A percentile compares a stretch with the other conserved stretches of the same genome.
Evolutionary conservation across 2,888 invertebrate genomes (phyloP).

Genomic region (Drosophila kuntzei): DNA sequence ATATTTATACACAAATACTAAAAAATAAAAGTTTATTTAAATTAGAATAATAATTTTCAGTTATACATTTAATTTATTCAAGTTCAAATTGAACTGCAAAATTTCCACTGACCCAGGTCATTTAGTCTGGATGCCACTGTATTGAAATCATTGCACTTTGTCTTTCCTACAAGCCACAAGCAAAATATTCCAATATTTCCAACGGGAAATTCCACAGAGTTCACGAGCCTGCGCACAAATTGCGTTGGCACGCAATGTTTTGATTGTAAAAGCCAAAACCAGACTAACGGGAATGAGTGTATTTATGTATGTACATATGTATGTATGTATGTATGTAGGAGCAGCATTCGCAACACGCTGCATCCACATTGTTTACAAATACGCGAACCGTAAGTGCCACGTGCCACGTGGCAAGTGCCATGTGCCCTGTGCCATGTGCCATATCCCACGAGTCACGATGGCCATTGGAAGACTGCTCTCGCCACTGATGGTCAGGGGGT

Average conservation of each 20-base stretch:
- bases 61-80: too few species aligned
- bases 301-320: too few species aligned
- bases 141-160: constrained; percentile 33
- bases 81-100: neutral
- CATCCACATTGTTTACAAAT: constrained; percentile 68
- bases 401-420: constrained; percentile 43
- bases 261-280: constrained; percentile 61
- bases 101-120: neutral
- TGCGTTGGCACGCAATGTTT: constrained; percentile 54
- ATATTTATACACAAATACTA: too few species aligned
- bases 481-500: neutral
- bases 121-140: constrained; percentile 17
- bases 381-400: constrained; percentile 50
- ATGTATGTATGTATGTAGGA: neutral
- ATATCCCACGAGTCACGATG: constrained; percentile 29
- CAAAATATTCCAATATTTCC: constrained; percentile 33
- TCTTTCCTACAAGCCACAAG: constrained; percentile 29
- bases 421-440: neutral
- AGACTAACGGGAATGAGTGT: constrained; percentile 18
- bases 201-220: constrained; percentile 44
- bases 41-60: too few species aligned
- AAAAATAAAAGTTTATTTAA: too few species aligned
- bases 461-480: constrained; percentile 32
- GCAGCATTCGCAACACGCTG: constrained; percentile 32
- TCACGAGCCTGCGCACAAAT: constrained; percentile 59